These are phyloP conservation scores for Linurgus olivaceus DNA, from an alignment of 2,797 vertebrate species.

Conservation along the genomic window DNA sequence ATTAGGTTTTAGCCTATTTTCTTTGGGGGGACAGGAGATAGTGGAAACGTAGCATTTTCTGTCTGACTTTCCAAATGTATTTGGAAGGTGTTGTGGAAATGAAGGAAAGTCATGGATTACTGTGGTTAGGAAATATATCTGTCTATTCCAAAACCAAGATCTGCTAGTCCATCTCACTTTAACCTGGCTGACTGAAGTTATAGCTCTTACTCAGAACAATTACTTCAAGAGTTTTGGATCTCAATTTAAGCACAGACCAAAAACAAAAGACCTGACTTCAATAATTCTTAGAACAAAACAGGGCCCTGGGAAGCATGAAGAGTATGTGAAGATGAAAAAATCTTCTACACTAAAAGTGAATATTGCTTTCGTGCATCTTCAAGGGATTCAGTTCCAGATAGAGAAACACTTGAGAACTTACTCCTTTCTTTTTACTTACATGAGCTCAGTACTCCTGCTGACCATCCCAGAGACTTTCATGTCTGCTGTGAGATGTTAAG, in stretches of 20 bases:
- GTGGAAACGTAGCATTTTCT: not conserved
- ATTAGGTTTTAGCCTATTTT: not conserved
- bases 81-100: not conserved
- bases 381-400: not conserved
- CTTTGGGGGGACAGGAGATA: accelerated
- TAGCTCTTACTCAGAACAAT: not conserved
- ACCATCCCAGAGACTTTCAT: not conserved
- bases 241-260: not conserved
- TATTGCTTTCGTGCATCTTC: not conserved
- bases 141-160: not conserved
- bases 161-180: not conserved
- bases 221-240: not conserved
- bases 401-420: not conserved
- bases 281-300: not conserved
- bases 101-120: not conserved
- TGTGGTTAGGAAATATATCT: not conserved
- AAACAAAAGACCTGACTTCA: not conserved
- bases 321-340: not conserved
- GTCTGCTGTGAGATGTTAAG: not conserved
- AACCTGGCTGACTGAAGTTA: not conserved
- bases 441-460: not conserved
- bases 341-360: not conserved
- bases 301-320: not conserved
- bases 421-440: not conserved
- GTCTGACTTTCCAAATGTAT: not conserved